A percentile compares a stretch with the other conserved stretches of the same genome.
phyloP scores from a whole-genome alignment of 2,888 invertebrate species.

The Drosophila atripex region DNA sequence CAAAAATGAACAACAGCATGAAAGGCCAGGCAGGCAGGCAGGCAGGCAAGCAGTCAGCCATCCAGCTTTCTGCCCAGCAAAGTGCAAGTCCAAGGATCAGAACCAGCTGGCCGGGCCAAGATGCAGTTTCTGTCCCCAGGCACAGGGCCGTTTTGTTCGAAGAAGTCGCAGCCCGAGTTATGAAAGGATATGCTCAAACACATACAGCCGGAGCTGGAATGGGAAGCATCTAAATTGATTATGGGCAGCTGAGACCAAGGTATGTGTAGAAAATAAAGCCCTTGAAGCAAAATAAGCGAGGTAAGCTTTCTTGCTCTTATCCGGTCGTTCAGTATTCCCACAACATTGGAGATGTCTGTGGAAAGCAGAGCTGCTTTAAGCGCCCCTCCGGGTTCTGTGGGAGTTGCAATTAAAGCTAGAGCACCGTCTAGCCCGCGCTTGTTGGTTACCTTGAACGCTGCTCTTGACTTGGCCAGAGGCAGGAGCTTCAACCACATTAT shows the following conservation, averaged over 20 bases:
- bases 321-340: background rate
- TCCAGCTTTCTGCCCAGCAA: background rate
- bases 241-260: constrained; percentile 50
- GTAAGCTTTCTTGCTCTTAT: background rate
- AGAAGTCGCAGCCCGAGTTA: constrained; percentile 33
- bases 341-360: background rate
- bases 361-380: constrained; percentile 15
- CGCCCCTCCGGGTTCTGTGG: constrained; percentile 4
- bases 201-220: constrained; percentile 42
- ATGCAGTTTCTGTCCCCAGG: constrained; percentile 44
- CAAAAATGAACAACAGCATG: constrained; percentile 73
- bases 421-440: constrained; percentile 15
- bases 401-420: constrained; percentile 47
- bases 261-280: constrained; percentile 19
- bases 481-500: constrained; percentile 18
- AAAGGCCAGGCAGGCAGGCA: constrained; percentile 46
- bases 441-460: constrained; percentile 36
- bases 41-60: background rate
- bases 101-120: constrained; percentile 28
- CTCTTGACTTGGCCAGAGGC: constrained; percentile 42
- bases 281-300: background rate
- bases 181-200: constrained; percentile 48
- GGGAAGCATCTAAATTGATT: constrained; percentile 67
- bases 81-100: constrained; percentile 33
- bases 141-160: constrained; percentile 56